These are phyloP conservation scores for Morphnarchus princeps DNA, from an alignment of 2,113 vertebrate genomes.

Conservation along the genomic window DNA sequence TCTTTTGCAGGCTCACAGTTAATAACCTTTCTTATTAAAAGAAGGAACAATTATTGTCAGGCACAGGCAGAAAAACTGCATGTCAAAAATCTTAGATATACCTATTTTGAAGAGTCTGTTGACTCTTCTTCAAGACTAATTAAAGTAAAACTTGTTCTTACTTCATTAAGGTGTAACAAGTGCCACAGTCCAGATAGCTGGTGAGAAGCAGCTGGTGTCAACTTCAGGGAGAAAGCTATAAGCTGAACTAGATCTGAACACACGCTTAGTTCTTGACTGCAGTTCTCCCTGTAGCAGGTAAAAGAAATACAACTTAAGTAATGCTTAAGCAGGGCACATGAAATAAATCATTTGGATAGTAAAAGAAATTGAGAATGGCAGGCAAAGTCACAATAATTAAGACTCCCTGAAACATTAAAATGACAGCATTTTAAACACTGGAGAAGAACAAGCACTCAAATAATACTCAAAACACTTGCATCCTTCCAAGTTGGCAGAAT, in stretches of 20 bases:
- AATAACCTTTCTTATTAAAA: neutral
- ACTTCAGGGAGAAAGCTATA: conserved; percentile 84
- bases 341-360: neutral
- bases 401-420: neutral
- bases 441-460: neutral
- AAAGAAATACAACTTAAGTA: neutral
- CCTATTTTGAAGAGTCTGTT: neutral
- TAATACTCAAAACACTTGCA: neutral
- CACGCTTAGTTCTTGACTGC: conserved; percentile 45
- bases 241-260: conserved; percentile 77
- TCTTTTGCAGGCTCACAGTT: neutral
- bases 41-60: neutral
- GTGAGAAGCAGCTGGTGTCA: conserved; percentile 81
- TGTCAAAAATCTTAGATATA: neutral
- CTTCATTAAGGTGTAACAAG: conserved; percentile 79
- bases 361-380: neutral
- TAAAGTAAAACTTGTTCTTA: conserved; percentile 55
- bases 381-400: neutral
- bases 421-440: neutral
- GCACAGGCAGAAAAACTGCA: neutral
- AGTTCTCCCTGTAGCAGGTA: conserved; percentile 71
- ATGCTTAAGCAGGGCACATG: neutral
- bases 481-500: neutral
- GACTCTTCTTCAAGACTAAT: neutral
- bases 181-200: conserved; percentile 86